Base-by-base conservation (phyloP, 2,113 vertebrate genomes). In the Syngnathus typhle region DNA sequence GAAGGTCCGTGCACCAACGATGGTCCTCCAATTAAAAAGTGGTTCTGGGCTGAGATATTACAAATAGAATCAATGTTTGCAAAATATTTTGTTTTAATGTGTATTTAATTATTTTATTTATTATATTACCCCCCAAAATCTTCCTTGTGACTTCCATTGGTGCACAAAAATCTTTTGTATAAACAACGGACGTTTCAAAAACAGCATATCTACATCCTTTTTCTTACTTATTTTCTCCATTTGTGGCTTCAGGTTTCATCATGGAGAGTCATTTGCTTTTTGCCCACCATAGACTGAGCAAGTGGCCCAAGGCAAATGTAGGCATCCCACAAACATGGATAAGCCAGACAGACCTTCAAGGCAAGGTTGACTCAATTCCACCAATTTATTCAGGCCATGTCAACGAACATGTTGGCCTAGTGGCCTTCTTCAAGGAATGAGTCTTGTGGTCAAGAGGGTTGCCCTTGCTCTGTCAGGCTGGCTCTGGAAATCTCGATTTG, bases 301-400 rank as follows among this genome's bases (percentile, higher is more conserved):
- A 18, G 13, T 39, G 58, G 16, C 36, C 36, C 9, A 39, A 60
- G 58, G 58, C 58, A 23, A 19, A 23, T 27, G 52, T 27, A 37
- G 32, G 27, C 27, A 32, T 32, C 27, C 2, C 37, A 60, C 37
- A 39, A 10, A 39, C 36, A 60, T 10, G 10, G 56, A 18, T 59
- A 32, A 8, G 15, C 15, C 18, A 60, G 37, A 39, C 16, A 60
- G 18, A 60, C 37, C 59, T 61, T 61, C 38, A 61, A 19, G 38
- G 59, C 59, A 43, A 61, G 59, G 59, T 61, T 61, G 38, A 41
- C 58, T 60, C 58, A 37, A 59, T 38, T 18, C 19, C 56, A 43
- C 7, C 38, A 39, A 36, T 60, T 38, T 5, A 59, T 59, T 38
- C 32, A 7, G 36, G 15, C 56, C 56, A 37, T 59, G 32, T 37